Evolutionary conservation across 1,140 invertebrate species (phyloP), one percentile per base, ranked within the genome.

Genomic region (Lepidotrigona ventralis): DNA sequence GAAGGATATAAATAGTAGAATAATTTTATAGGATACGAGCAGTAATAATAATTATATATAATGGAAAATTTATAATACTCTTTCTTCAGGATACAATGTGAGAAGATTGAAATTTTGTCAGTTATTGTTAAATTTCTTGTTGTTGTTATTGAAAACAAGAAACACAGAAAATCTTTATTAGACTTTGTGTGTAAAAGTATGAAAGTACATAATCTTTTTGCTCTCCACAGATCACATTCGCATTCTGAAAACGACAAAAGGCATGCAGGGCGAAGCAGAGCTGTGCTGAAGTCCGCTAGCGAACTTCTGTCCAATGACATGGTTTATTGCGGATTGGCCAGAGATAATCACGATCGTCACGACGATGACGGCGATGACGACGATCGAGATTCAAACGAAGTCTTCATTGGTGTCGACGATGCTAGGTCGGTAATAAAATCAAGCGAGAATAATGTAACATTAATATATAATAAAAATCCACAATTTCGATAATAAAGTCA

Each of bases 251-350:
- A 92, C 68, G 91, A 93, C 53, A 85, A 91, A 15, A 88, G 85
- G 69, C 88, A 91, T 54, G 90, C 90, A 0, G 77, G 85, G 4
- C 85, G 91, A 39, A 72, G 77, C 2, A 90, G 92, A 60, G 88
- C 90, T 39, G 89, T 91, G 3, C 75, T 93, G 0, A 94, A 94
- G 82, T 93, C 93, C 0, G 91, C 92, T 9, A 90, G 91, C 64
- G 93, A 94, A 68, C 89, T 94, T 26, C 75, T 94, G 0, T 92
- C 92, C 51, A 90, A 92, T 14, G 94, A 95, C 81, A 92, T 94
- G 90, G 84, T 95, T 0, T 95, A 94, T 76, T 93, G 91, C 69
- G 90, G 93, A 46, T 29, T 81, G 93, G 21, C 88, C 90, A 51
- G 85, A 87, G 4, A 89, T 89, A 33, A 73, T 70, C 63, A 80